These are phyloP conservation scores for Gandaritis pyraliata DNA, from an alignment of 2,888 invertebrate genomes.

Conservation along the genomic window DNA sequence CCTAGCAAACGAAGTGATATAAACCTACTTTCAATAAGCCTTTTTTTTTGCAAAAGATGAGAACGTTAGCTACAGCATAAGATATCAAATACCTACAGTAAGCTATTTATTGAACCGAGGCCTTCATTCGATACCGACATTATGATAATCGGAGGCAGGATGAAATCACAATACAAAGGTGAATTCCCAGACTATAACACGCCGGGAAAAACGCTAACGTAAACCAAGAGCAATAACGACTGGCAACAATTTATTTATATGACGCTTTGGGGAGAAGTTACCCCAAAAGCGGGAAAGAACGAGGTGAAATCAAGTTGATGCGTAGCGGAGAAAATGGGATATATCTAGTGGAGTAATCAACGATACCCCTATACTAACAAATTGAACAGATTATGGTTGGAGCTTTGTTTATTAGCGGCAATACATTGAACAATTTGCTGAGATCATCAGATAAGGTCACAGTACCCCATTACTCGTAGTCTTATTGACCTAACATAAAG, in stretches of 20 bases:
- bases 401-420: constrained; percentile 26
- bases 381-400: constrained; percentile 43
- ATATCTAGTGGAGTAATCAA: constrained; percentile 62
- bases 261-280: constrained; percentile 82
- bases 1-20: too few relatives aligned
- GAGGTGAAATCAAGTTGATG: constrained; percentile 80
- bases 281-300: constrained; percentile 69
- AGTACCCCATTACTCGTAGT: background rate
- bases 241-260: constrained; percentile 84
- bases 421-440: constrained; percentile 15
- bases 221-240: constrained; percentile 80
- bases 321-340: constrained; percentile 70
- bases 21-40: too few relatives aligned
- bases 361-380: constrained; percentile 56
- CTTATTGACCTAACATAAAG: too few relatives aligned
- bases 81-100: constrained; percentile 25
- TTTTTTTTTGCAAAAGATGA: too few relatives aligned
- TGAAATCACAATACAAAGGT: constrained; percentile 72
- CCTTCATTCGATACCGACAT: constrained; percentile 55
- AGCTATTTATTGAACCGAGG: constrained; percentile 54
- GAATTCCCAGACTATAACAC: constrained; percentile 75
- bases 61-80: too few relatives aligned
- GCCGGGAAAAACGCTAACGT: constrained; percentile 74
- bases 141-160: constrained; percentile 73
- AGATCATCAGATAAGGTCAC: constrained; percentile 1